Base-by-base conservation (phyloP, 1,140 invertebrate genomes). In the Aphelinus certus region DNA sequence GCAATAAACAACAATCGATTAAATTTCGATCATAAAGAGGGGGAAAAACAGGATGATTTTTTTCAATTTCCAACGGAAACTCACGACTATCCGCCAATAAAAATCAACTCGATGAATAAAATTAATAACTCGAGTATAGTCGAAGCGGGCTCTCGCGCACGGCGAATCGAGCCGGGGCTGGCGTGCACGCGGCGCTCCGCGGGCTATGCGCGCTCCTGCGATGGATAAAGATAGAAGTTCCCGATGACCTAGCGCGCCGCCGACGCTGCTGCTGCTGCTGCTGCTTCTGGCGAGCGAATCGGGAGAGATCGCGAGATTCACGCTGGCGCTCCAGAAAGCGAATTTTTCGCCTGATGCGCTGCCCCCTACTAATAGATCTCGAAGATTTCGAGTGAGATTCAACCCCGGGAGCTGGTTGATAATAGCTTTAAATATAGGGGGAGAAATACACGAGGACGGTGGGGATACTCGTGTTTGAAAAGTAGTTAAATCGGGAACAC, bases 171-270 rank as follows among this genome's bases (percentile, higher is more conserved):
- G 26, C 26, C 26, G 26, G 63, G 47, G 7, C 42, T 7, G 65
- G 3, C 51, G 10, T 47, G 65, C 51, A 56, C 53, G 7, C 45
- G 72, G 65, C 55, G 46, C 72, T 7, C 6, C 7, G 48, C 43
- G 47, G 42, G 53, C 62, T 70, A 58, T 43, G 60, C 62, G 53
- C 64, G 47, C 47, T 58, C 57, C 70, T 73, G 70, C 51, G 51
- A 58, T 64, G 70, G 70, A 69, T 73, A 76, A 76, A 72, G 71
- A 73, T 76, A 76, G 70, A 76, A 76, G 66, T 76, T 71, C 74
- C 57, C 69, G 63, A 71, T 76, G 74, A 76, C 74, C 74, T 65
- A 75, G 60, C 73, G 61, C 62, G 43, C 47, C 51, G 61, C 46
- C 26, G 47, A 5, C 47, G 46, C 49, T 9, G 47, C 10, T 43